phyloP scores from a whole-genome alignment of 2,113 vertebrate genomes.

The Clupea harengus region DNA sequence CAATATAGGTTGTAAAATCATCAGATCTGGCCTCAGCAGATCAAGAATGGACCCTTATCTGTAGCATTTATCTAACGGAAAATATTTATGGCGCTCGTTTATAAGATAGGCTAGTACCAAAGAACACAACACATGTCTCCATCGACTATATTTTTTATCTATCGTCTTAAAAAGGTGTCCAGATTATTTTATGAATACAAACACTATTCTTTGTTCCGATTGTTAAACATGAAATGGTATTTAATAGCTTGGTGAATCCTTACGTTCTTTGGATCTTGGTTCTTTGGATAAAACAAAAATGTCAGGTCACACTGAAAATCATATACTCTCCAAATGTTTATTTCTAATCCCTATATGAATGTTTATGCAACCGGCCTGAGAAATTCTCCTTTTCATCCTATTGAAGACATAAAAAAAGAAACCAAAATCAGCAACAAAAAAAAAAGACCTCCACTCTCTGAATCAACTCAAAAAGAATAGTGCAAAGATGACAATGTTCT shows the following conservation, averaged over 20 bases:
- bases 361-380: slow-evolving; percentile 13
- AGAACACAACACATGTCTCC: not conserved
- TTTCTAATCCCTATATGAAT: not conserved
- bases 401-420: not conserved
- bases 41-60: not conserved
- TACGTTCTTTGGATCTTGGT: not conserved
- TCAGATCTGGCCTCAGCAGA: not conserved
- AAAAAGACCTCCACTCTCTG: not conserved
- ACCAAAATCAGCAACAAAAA: not conserved
- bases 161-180: not conserved
- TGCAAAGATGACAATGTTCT: slow-evolving; percentile 22
- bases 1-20: not conserved
- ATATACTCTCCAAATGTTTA: not conserved
- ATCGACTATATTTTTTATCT: not conserved
- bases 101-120: not conserved
- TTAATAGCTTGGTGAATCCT: not conserved
- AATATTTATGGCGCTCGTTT: not conserved
- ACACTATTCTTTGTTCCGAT: not conserved
- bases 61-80: not conserved
- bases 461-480: slow-evolving; percentile 12
- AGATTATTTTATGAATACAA: not conserved
- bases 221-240: not conserved
- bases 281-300: not conserved
- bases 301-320: not conserved
- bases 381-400: not conserved